phyloP scores from a whole-genome alignment of 2,113 vertebrate genomes.

The Malurus alboscapulatus region DNA sequence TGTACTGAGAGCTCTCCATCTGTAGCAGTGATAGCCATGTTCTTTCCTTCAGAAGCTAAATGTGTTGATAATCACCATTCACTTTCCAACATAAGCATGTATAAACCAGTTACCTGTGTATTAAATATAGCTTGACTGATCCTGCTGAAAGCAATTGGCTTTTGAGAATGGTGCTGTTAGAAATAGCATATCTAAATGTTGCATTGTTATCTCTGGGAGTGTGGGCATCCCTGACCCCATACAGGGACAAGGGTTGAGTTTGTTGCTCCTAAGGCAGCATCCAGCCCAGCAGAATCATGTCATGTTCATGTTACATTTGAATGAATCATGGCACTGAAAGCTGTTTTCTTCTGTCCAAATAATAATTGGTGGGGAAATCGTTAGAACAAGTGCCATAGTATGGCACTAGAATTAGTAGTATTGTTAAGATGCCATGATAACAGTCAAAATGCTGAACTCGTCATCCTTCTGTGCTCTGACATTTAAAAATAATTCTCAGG shows the following conservation, averaged over 20 bases:
- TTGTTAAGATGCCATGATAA: neutral
- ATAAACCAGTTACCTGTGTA: neutral
- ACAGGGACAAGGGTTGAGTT: neutral
- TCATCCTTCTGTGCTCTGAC: neutral
- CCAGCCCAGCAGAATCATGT: neutral
- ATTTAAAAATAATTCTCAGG: constrained; percentile 51
- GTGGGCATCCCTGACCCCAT: too few relatives aligned
- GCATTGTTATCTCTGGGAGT: neutral
- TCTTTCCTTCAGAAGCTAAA: neutral
- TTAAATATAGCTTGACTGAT: neutral
- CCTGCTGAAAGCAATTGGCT: neutral
- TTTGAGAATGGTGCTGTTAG: neutral
- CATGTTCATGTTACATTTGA: neutral
- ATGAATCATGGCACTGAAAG: neutral
- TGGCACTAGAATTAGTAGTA: neutral
- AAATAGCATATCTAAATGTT: neutral
- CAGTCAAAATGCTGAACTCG: neutral
- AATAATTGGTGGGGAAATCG: neutral
- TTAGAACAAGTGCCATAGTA: neutral
- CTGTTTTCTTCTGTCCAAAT: neutral
- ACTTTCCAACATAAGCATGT: neutral
- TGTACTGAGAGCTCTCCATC: neutral
- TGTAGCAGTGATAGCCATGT: neutral
- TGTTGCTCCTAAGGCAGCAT: neutral
- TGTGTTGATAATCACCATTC: neutral